Percentiles rank a stretch among this genome's conserved stretches.
phyloP scores from a whole-genome alignment of 1,140 invertebrate genomes.

The Drosophila paulistorum region DNA sequence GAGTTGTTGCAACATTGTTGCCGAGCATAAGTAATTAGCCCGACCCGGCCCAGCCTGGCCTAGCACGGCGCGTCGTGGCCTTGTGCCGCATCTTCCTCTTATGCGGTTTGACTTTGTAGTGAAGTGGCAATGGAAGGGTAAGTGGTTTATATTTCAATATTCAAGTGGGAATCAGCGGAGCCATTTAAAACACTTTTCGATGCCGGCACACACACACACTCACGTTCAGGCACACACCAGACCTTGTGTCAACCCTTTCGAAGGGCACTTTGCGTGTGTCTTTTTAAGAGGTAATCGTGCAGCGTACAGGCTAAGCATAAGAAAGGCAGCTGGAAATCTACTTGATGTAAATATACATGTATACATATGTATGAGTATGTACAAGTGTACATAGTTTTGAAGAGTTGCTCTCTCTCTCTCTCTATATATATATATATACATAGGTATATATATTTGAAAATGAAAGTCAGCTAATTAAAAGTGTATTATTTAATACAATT shows the following conservation, averaged over 20 bases:
- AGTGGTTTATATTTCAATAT: slow-evolving; percentile 59
- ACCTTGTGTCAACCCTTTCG: slow-evolving; percentile 49
- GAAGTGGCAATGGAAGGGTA: slow-evolving; percentile 44
- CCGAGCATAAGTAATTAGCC: slow-evolving; percentile 72
- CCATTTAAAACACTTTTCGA: slow-evolving; percentile 74
- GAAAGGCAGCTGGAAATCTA: slow-evolving; percentile 10
- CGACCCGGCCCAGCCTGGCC: not conserved
- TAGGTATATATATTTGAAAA: not conserved
- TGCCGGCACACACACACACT: slow-evolving; percentile 17
- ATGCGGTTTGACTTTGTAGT: slow-evolving; percentile 75
- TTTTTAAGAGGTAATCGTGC: not conserved
- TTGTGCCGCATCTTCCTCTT: slow-evolving; percentile 34
- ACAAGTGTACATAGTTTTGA: not conserved
- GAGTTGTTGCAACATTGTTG: slow-evolving; percentile 55
- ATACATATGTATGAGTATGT: not conserved
- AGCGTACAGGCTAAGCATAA: not conserved
- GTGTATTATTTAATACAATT: slow-evolving; percentile 73
- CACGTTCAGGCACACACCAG: not conserved
- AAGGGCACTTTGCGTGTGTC: slow-evolving; percentile 7
- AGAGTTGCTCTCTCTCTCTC: not conserved
- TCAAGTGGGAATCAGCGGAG: slow-evolving; percentile 33
- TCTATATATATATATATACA: not conserved
- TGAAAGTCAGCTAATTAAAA: slow-evolving; percentile 72
- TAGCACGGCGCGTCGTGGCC: not conserved
- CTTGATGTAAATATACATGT: not conserved